Base-by-base conservation (phyloP, 2,113 vertebrate species). In the Oncorhynchus kisutch region DNA sequence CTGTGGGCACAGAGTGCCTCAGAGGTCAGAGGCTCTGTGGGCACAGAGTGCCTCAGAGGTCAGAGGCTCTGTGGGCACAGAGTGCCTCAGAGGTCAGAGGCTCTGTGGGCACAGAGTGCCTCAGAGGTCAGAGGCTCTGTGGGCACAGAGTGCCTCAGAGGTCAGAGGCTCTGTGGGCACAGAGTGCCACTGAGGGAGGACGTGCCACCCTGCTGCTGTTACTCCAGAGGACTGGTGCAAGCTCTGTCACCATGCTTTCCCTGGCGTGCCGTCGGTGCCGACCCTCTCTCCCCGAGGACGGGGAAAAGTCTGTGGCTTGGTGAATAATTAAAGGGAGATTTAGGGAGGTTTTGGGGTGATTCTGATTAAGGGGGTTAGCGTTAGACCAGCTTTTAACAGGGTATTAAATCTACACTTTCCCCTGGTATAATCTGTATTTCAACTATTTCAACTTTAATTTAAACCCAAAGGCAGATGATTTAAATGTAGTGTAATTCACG, bases 281-380 rank as follows among this genome's bases (percentile, higher is more conserved):
- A 39, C 39, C 71, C 74, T 67, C 39, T 71, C 45, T 8, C 76
- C 73, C 81, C 34, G 75, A 84, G 68, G 81, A 81, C 73, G 74
- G 85, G 71, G 72, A 64, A 77, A 72, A 80, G 78, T 68, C 83
- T 78, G 72, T 49, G 85, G 78, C 65, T 86, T 75, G 2, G 65
- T 78, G 70, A 77, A 78, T 85, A 84, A 86, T 88, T 81, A 87
- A 39, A 74, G 78, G 81, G 76, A 24, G 18, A 22, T 70, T 70
- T 70, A 48, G 31, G 1, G 7, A 39, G 34, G 34, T 69, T 67
- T 34, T 67, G 16, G 1, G 29, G 13, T 9, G 39, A 73, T 76
- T 77, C 45, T 64, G 1, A 70, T 70, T 27, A 12, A 51, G 34
- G 34, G 34, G 39, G 39, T 39, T 39, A 9, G 49, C 49, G 14